Evolutionary conservation across 2,888 invertebrate genomes (phyloP), one percentile per base, ranked within the genome.

Genomic region (Slavum lentiscoides): DNA sequence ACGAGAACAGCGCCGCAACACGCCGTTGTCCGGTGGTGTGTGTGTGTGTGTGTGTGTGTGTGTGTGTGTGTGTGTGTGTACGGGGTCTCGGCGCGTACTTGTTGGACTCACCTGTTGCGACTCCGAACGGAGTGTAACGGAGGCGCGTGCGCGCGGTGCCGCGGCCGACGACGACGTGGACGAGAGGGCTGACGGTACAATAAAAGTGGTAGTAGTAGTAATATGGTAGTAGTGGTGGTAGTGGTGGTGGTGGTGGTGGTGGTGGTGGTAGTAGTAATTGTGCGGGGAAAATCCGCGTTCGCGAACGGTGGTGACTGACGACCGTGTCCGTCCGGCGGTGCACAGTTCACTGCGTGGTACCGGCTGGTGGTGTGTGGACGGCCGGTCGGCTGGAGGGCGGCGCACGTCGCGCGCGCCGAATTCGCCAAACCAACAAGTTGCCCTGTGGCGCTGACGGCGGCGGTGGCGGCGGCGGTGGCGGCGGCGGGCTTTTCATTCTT

Each of bases 21-120:
- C 30, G 30, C 30, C 30, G 30, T 30, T 30, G 30, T 30, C 30
- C 30, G 30, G 1, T 43, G 43, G 39, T 39, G 39, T 39, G 39
- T 39, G 39, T 39, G 39, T 39, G 39, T 39, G 39, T 39, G 39
- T 39, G 39, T 39, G 39, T 39, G 39, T 43, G 43, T 43, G 43
- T 43, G 43, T 43, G 43, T 43, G 43, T 43, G 43, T 43, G 8
- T 43, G 7, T 7, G 43, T 7, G 43, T 43, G 43, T 9, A 9
- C 8, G 4, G 39, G 39, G 6, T 43, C 1, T 9, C 30, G 30
- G 30, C 30, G 30, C 30, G 30, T 43, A 74, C 74, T 74, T 74
- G 74, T 74, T 74, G 74, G 62, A 58, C 74, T 74, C 74, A 74
- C 74, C 74, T 74, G 74, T 74, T 74, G 74, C 74, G 66, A 55